Percentiles rank a stretch among this genome's conserved stretches.
These are phyloP conservation scores for Setipinna tenuifilis DNA, from an alignment of 2,797 vertebrate genomes.

Conservation along the genomic window DNA sequence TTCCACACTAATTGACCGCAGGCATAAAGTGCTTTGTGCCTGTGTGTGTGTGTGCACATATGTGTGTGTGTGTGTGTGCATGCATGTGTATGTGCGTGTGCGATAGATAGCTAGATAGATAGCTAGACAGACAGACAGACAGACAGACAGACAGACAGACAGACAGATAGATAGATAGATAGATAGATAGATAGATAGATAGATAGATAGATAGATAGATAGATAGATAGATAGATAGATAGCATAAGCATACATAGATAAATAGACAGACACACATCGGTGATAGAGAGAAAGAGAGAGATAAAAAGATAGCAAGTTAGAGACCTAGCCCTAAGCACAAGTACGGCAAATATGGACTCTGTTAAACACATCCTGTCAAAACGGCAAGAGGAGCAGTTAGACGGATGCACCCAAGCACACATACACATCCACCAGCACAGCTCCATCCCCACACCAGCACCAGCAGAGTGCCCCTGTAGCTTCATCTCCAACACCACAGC, in stretches of 20 bases:
- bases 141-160: too few relatives aligned
- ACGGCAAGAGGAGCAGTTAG: not conserved
- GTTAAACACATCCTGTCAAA: not conserved
- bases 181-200: too few relatives aligned
- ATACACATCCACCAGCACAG: not conserved
- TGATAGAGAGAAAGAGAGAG: not conserved
- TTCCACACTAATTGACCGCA: constrained; percentile 12
- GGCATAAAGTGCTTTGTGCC: not conserved
- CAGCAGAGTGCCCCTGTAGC: too few relatives aligned
- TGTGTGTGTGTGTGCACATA: not conserved
- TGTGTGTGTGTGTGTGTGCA: not conserved
- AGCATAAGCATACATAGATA: too few relatives aligned
- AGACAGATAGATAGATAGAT: too few relatives aligned
- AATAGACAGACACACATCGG: too few relatives aligned
- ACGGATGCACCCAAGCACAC: not conserved
- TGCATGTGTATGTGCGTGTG: not conserved
- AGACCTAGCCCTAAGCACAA: constrained; percentile 10
- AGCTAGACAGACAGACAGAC: too few relatives aligned
- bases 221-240: too few relatives aligned
- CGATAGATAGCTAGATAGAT: too few relatives aligned
- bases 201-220: too few relatives aligned
- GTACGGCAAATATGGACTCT: constrained; percentile 1
- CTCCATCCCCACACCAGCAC: not conserved
- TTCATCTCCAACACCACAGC: too few relatives aligned
- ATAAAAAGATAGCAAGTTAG: constrained; percentile 11